Base-by-base conservation (phyloP, 2,797 vertebrate species). In the Anolis apletophallus region DNA sequence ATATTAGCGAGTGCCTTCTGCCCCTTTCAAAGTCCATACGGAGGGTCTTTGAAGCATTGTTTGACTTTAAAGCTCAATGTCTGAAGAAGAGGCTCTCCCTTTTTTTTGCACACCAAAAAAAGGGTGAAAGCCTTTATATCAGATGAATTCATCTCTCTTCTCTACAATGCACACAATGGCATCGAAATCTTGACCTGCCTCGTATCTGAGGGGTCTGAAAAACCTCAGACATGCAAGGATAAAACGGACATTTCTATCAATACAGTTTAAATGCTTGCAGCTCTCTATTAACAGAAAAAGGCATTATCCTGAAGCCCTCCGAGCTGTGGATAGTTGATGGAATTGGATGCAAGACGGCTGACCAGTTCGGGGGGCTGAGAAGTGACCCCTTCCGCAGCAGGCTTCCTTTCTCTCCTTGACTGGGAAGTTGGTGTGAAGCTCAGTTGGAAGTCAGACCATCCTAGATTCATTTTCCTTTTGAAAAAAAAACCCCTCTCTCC, bases 11-110 rank as follows among this genome's bases (percentile, higher is more conserved):
- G 93, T 88, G 90, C 87, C 91, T 94, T 92, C 91, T 17, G 2
- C 55, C 90, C 50, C 91, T 88, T 87, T 94, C 91, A 88, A 93
- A 92, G 92, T 91, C 91, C 34, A 0, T 81, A 90, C 0, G n/a
- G 89, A 36, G 72, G 92, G 89, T 88, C 93, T 95, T 95, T 94
- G 94, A 95, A 93, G 94, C 93, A 94, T 92, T 96, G 95, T 95
- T 90, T 54, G 86, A 88, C 94, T 95, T 96, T 91, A 96, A 96
- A 96, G 95, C 89, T 88, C 81, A 57, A n/a, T 80, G 87, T 88
- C 92, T 90, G 90, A 93, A 94, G 93, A 84, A 92, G 88, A 54
- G 32, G 87, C 92, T 95, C 46, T 46, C 5, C 61, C 23, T 64
- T 64, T 64, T 61, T 61, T 64, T 29, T 64, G 19, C 26, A 46